phyloP scores from a whole-genome alignment of 2,797 vertebrate genomes.

The Xiphophorus birchmanni region DNA sequence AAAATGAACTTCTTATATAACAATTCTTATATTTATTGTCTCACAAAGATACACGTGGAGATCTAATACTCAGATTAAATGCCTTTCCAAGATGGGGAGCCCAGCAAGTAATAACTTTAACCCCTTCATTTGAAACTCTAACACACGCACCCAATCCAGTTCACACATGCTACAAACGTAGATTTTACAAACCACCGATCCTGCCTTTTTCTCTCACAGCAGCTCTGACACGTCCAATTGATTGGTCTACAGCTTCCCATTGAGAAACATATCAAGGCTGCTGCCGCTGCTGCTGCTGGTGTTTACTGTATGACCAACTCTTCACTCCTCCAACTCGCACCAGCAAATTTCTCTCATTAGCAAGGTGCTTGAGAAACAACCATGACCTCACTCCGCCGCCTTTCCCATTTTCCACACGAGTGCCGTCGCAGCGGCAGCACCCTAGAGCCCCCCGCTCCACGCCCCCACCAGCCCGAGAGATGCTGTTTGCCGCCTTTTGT shows the following conservation, averaged over 20 bases:
- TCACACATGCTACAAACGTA: slow-evolving; percentile 33
- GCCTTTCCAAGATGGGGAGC: slow-evolving; percentile 43
- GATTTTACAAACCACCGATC: slow-evolving; percentile 40
- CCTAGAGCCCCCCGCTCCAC: not conserved
- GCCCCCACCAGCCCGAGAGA: not conserved
- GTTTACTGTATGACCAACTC: slow-evolving; percentile 58
- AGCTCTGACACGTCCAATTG: slow-evolving; percentile 52
- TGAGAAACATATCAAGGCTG: slow-evolving; percentile 60
- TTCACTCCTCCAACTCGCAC: slow-evolving; percentile 41
- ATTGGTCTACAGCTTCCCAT: slow-evolving; percentile 64
- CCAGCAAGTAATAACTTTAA: slow-evolving; percentile 40
- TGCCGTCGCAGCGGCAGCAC: slow-evolving; percentile 20
- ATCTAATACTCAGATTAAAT: slow-evolving; percentile 36
- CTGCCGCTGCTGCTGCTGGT: slow-evolving; percentile 35
- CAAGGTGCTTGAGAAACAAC: slow-evolving; percentile 44
- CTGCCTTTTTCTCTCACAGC: slow-evolving; percentile 45
- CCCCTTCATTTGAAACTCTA: slow-evolving; percentile 25
- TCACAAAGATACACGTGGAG: slow-evolving; percentile 4
- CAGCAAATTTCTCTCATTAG: slow-evolving; percentile 64
- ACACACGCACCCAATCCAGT: slow-evolving; percentile 10
- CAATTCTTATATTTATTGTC: not conserved
- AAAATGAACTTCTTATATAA: not conserved
- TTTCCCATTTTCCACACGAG: slow-evolving; percentile 38
- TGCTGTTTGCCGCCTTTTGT: not conserved
- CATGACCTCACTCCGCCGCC: slow-evolving; percentile 47